Percentiles rank a stretch among this genome's conserved stretches.
Conservation (phyloP, 2,888 invertebrate genomes). For the Hylaea fasciaria region DNA sequence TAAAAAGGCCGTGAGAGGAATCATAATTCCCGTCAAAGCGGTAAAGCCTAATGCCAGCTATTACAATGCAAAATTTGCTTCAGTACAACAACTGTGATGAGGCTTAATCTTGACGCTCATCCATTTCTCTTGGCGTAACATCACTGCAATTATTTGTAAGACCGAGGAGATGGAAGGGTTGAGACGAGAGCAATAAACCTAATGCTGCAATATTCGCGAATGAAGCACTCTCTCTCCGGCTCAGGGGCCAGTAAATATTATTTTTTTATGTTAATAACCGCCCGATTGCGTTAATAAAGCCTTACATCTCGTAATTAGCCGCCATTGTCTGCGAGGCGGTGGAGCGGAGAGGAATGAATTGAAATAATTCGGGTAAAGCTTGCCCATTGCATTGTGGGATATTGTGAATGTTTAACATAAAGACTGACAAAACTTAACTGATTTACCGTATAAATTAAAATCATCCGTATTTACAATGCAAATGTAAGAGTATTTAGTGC, state of each 20-base stretch:
- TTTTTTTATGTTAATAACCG: constrained; percentile 84
- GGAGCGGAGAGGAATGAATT: constrained; percentile 67
- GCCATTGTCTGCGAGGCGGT: constrained; percentile 74
- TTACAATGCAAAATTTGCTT: constrained; percentile 73
- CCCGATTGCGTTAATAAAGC: constrained; percentile 84
- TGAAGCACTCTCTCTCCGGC: constrained; percentile 73
- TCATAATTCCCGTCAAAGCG: constrained; percentile 47
- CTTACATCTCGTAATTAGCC: constrained; percentile 82
- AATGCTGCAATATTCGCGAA: constrained; percentile 83
- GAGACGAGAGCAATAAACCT: constrained; percentile 68
- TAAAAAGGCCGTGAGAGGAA: constrained; percentile 56
- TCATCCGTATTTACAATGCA: too few species aligned
- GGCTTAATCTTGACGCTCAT: constrained; percentile 77
- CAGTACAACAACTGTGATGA: constrained; percentile 73
- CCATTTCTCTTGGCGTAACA: constrained; percentile 76
- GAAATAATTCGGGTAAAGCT: constrained; percentile 64
- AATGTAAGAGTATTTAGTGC: too few species aligned
- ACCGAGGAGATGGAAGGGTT: constrained; percentile 76
- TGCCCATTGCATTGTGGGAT: constrained; percentile 51
- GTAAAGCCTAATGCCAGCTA: constrained; percentile 59
- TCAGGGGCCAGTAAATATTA: constrained; percentile 79
- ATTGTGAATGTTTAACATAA: constrained; percentile 37
- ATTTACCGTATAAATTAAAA: background rate
- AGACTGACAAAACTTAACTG: background rate
- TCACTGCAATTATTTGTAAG: constrained; percentile 81